phyloP scores from a whole-genome alignment of 2,113 vertebrate species.

The Prunella himalayana region DNA sequence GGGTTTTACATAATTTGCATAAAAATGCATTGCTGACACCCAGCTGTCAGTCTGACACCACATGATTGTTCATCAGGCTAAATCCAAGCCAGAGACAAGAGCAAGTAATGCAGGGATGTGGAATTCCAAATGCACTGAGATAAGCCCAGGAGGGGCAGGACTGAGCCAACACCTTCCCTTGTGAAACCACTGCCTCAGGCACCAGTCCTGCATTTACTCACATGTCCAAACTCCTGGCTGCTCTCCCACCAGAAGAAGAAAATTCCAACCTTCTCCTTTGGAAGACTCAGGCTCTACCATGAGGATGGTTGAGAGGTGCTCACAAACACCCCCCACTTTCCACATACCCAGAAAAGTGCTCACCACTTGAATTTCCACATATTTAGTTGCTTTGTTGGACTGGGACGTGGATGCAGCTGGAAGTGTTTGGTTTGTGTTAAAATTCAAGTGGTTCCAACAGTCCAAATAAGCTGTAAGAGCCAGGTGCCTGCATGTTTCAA shows the following conservation, averaged over 20 bases:
- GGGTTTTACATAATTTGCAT: not conserved
- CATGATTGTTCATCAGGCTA: not conserved
- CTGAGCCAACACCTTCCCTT: not conserved
- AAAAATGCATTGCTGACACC: not conserved
- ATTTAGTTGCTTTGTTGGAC: not conserved
- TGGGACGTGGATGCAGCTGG: not conserved
- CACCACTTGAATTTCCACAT: rapidly evolving
- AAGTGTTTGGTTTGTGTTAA: not conserved
- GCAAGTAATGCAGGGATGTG: not conserved
- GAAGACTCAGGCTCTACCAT: not conserved
- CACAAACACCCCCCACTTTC: not conserved
- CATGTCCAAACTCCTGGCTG: not conserved
- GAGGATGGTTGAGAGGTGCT: not conserved
- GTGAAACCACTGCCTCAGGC: not conserved
- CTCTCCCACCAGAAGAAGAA: not conserved
- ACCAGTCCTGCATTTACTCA: not conserved
- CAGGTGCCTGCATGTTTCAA: not conserved
- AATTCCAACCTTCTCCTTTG: not conserved
- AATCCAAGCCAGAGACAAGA: not conserved
- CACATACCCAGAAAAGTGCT: not conserved
- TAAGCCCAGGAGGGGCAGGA: not conserved
- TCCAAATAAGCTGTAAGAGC: not conserved
- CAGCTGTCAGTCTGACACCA: not conserved
- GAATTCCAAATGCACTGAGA: not conserved
- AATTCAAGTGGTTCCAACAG: not conserved